Conservation (phyloP, 2,113 vertebrate genomes). For the Plestiodon gilberti region DNA sequence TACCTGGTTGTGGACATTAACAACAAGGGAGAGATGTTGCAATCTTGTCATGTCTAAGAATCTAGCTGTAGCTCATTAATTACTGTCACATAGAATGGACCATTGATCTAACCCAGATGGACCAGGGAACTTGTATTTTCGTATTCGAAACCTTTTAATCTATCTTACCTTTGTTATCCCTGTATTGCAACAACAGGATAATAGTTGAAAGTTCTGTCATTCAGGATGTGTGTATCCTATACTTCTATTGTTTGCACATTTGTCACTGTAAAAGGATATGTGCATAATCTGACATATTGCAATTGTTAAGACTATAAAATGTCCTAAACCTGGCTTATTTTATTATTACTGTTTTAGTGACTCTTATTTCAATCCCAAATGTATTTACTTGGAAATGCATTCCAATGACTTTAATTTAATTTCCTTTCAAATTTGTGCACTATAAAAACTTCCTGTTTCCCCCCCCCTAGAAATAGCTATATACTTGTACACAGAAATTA, state of each 20-base stretch:
- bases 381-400: not conserved
- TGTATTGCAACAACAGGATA: not conserved
- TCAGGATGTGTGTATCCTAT: not conserved
- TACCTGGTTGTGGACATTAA: too few species aligned
- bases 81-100: too few species aligned
- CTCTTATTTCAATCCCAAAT: not conserved
- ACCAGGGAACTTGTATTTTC: not conserved
- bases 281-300: not conserved
- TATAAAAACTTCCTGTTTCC: not conserved
- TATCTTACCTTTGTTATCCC: not conserved
- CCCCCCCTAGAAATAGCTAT: not conserved
- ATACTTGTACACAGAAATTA: not conserved
- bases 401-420: not conserved
- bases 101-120: too few species aligned
- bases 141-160: not conserved
- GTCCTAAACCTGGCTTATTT: not conserved
- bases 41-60: too few species aligned
- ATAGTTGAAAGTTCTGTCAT: not conserved
- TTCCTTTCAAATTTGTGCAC: not conserved
- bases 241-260: not conserved
- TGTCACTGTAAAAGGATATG: not conserved
- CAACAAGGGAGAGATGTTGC: too few species aligned
- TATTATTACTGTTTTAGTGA: not conserved
- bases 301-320: not conserved
- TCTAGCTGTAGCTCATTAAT: too few species aligned